Conservation (phyloP, 2,888 invertebrate species). For the Cephonodes hylas region DNA sequence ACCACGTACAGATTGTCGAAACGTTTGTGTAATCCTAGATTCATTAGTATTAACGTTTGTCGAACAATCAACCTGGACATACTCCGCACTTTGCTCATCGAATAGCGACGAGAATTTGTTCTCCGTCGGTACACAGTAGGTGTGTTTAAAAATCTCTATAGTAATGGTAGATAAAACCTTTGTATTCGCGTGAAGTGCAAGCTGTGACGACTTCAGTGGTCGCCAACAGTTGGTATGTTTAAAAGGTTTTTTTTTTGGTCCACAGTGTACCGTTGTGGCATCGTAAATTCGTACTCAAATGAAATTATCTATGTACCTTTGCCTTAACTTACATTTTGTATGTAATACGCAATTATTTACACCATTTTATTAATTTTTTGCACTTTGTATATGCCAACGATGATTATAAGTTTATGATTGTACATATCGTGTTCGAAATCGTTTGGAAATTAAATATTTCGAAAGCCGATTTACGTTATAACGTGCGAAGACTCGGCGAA, state of each 20-base stretch:
- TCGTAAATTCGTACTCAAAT: slow-evolving; percentile 9
- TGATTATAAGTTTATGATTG: slow-evolving; percentile 32
- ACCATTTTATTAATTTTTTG: slow-evolving; percentile 13
- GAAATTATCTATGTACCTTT: slow-evolving; percentile 31
- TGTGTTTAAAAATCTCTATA: not conserved
- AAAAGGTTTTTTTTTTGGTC: not conserved
- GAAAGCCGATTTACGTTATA: slow-evolving; percentile 12
- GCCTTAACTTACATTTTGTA: slow-evolving; percentile 18
- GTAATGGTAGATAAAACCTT: slow-evolving; percentile 1
- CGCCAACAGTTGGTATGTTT: no score
- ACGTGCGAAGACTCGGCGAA: slow-evolving; percentile 30
- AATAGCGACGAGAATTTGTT: not conserved
- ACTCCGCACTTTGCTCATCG: not conserved
- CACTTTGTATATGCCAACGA: slow-evolving; percentile 21
- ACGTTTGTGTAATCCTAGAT: not conserved
- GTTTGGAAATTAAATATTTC: slow-evolving; percentile 12
- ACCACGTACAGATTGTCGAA: not conserved
- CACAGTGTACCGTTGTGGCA: not conserved
- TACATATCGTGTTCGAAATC: slow-evolving; percentile 49
- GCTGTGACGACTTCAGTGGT: no score
- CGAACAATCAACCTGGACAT: not conserved
- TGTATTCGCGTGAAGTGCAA: not conserved
- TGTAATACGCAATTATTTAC: slow-evolving; percentile 6
- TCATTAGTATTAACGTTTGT: not conserved
- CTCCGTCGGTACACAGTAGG: not conserved